Conservation (phyloP, 2,113 vertebrate genomes). For the Ailuropoda melanoleuca region DNA sequence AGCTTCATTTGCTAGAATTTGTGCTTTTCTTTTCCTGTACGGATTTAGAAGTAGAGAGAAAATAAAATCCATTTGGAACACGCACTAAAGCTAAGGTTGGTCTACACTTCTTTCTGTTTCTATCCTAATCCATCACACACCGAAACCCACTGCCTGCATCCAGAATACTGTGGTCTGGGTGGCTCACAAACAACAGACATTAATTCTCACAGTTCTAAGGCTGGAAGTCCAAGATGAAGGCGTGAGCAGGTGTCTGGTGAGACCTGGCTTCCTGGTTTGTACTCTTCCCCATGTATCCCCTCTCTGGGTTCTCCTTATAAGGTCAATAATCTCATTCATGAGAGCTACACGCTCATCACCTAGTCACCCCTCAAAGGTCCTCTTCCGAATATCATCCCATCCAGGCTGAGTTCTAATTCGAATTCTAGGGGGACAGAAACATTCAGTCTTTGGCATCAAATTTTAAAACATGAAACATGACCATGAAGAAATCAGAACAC, state of each 20-base stretch:
- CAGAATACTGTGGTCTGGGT: rapidly evolving
- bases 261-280: background rate
- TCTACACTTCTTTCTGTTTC: background rate
- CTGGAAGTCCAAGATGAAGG: too few relatives aligned
- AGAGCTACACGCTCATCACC: background rate
- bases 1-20: background rate
- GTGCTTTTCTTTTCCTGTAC: background rate
- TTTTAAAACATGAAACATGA: background rate
- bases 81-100: rapidly evolving
- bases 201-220: background rate
- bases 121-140: too few relatives aligned
- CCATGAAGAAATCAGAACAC: background rate
- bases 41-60: background rate
- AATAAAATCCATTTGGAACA: background rate
- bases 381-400: background rate
- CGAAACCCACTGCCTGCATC: background rate
- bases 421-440: too few relatives aligned
- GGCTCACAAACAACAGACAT: background rate
- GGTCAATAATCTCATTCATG: background rate
- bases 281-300: background rate
- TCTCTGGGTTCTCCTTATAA: background rate
- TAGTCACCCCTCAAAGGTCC: background rate
- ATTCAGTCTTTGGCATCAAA: background rate
- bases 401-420: background rate
- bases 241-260: background rate